phyloP scores from a whole-genome alignment of 2,113 vertebrate genomes.

The Lampris megalopsis region DNA sequence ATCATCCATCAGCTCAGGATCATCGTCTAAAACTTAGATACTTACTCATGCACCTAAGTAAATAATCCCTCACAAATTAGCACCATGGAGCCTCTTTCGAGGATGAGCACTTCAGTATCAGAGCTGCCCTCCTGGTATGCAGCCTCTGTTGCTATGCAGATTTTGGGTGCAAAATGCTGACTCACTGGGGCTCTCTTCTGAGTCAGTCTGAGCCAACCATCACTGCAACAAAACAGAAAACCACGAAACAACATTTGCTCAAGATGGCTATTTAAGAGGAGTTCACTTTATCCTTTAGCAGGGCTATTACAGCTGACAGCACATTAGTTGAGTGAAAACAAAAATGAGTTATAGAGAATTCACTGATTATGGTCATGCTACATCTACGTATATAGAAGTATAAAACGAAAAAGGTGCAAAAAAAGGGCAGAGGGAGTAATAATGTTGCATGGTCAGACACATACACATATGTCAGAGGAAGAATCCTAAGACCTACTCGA shows the following conservation, averaged over 20 bases:
- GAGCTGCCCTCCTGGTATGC: constrained; percentile 23
- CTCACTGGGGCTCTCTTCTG: constrained; percentile 62
- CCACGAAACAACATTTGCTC: not conserved
- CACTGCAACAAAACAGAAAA: not conserved
- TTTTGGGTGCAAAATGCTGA: constrained; percentile 67
- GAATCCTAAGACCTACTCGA: not conserved
- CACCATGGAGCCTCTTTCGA: not conserved
- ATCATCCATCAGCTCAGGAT: not conserved
- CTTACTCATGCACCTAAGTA: constrained; percentile 5
- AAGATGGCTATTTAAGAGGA: not conserved
- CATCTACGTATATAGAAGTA: too few relatives aligned
- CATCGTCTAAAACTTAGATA: not conserved
- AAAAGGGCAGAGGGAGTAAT: constrained; percentile 2
- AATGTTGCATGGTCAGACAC: not conserved
- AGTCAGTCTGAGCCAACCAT: constrained; percentile 15
- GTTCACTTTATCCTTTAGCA: not conserved
- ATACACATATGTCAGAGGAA: not conserved
- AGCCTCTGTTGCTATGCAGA: constrained; percentile 68
- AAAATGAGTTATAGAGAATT: too few relatives aligned
- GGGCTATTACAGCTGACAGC: too few relatives aligned
- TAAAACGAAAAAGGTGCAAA: not conserved
- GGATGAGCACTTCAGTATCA: not conserved
- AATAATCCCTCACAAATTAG: not conserved
- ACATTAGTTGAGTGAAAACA: too few relatives aligned
- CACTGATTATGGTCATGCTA: too few relatives aligned